Conservation (phyloP, 2,797 vertebrate genomes). For the Anisognathus igniventris region DNA sequence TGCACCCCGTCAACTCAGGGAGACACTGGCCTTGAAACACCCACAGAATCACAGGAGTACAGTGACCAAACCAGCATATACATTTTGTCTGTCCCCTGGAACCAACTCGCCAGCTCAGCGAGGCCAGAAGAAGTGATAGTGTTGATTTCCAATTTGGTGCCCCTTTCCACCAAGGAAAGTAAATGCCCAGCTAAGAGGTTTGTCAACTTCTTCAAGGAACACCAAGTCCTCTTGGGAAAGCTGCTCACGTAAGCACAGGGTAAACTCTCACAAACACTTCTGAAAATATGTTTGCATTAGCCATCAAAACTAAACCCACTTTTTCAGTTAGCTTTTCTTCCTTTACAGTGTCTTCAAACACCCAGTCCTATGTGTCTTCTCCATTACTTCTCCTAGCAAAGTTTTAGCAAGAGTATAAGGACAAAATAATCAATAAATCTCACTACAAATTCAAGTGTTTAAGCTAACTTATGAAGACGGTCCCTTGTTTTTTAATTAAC, state of each 20-base stretch:
- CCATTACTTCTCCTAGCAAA: background rate
- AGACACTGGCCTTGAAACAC: background rate
- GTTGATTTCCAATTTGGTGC: background rate
- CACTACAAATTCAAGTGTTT: background rate
- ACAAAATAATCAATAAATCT: background rate
- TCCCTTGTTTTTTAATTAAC: background rate
- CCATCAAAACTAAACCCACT: background rate
- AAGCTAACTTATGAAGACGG: background rate
- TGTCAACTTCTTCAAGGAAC: background rate
- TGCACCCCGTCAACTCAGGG: background rate
- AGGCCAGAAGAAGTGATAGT: background rate
- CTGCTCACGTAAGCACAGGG: background rate
- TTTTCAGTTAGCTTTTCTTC: background rate
- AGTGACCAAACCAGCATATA: background rate
- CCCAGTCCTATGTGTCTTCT: background rate
- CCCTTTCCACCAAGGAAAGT: background rate
- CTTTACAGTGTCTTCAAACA: background rate
- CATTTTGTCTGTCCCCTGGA: background rate
- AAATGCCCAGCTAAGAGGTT: background rate
- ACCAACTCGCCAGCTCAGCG: rapidly evolving
- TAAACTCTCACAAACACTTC: background rate
- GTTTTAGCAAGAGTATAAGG: background rate
- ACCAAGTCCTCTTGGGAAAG: background rate
- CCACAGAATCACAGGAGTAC: background rate
- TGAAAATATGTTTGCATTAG: background rate